Conservation (phyloP, 2,113 vertebrate species). For the Aspidoscelis tigris region DNA sequence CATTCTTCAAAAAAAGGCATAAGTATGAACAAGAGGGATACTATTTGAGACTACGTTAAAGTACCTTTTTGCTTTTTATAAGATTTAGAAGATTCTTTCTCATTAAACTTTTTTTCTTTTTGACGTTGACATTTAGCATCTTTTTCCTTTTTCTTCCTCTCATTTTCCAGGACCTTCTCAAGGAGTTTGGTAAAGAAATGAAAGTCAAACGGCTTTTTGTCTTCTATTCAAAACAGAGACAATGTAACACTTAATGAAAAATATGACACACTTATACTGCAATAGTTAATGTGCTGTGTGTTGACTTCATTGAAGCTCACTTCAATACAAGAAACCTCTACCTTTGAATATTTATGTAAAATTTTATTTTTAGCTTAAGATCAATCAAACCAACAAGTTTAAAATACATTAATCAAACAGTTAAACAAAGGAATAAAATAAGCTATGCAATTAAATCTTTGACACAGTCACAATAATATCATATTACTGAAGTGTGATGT, state of each 20-base stretch:
- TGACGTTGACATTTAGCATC: constrained; percentile 65
- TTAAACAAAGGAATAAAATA: background rate
- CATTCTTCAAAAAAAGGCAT: background rate
- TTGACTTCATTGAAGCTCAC: background rate
- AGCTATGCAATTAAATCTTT: background rate
- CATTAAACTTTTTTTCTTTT: constrained; percentile 69
- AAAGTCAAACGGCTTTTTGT: constrained; percentile 90
- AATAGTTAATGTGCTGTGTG: background rate
- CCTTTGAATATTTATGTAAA: background rate
- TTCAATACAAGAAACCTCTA: background rate
- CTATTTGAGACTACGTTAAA: constrained; percentile 11
- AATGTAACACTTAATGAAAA: background rate
- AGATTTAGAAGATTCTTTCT: constrained; percentile 68
- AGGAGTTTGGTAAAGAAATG: constrained; percentile 91
- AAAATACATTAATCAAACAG: background rate
- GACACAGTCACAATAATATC: background rate
- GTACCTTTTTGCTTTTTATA: constrained; percentile 76
- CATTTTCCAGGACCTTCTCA: constrained; percentile 86
- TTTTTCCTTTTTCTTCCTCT: constrained; percentile 84
- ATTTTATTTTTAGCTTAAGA: background rate
- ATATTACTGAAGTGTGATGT: background rate
- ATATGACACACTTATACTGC: background rate
- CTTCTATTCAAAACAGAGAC: constrained; percentile 76
- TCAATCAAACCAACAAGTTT: background rate
- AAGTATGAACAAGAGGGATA: no score